Percentiles rank a stretch among this genome's conserved stretches.
These are phyloP conservation scores for Geococcyx californianus DNA, from an alignment of 2,113 vertebrate genomes.

Conservation along the genomic window DNA sequence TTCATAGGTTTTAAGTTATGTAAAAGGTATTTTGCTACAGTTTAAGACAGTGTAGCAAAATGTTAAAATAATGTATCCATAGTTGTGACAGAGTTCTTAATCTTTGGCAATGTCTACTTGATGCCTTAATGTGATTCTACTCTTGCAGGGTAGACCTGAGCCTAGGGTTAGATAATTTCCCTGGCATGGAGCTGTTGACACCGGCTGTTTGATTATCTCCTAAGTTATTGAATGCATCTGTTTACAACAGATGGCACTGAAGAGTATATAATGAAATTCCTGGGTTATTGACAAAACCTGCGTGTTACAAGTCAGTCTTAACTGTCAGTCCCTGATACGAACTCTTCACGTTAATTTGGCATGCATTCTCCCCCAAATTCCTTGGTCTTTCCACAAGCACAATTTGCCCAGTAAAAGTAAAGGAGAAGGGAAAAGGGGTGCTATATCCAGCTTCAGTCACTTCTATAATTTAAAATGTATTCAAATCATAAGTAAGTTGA, in stretches of 20 bases:
- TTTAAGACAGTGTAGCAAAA: neutral
- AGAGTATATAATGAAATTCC: neutral
- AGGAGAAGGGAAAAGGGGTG: neutral
- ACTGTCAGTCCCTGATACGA: neutral
- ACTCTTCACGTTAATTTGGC: neutral
- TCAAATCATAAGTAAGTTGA: neutral
- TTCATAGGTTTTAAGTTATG: neutral
- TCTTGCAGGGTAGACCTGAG: neutral
- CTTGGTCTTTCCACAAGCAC: neutral
- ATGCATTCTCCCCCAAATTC: neutral
- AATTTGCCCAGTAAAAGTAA: neutral
- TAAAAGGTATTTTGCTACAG: neutral
- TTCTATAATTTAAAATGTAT: neutral
- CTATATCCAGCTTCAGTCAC: neutral
- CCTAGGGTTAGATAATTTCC: neutral
- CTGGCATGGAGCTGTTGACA: neutral
- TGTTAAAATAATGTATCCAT: neutral
- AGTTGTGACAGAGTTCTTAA: neutral
- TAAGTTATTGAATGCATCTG: neutral
- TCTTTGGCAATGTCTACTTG: accelerated
- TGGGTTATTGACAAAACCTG: neutral
- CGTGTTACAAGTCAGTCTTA: neutral
- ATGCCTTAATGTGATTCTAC: neutral
- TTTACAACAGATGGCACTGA: constrained; percentile 52
- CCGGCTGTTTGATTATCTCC: neutral